Percentiles rank a stretch among this genome's conserved stretches.
phyloP scores from a whole-genome alignment of 2,113 vertebrate genomes.

The Varanus salvator region DNA sequence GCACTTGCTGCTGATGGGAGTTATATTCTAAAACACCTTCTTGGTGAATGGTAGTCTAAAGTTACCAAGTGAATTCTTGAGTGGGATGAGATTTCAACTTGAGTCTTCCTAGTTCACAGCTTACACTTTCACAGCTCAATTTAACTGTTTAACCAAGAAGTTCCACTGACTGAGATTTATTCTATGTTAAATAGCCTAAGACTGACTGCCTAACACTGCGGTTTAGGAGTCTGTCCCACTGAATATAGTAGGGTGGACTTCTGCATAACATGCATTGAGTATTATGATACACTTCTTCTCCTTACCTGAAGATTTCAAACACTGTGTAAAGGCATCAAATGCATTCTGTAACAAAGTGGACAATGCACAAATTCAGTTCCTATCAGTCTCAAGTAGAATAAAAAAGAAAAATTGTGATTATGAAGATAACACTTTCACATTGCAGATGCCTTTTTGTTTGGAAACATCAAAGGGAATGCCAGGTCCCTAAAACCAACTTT shows the following conservation, averaged over 20 bases:
- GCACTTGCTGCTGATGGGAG: too few relatives aligned
- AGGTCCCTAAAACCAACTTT: neutral
- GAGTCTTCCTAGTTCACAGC: neutral
- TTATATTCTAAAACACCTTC: too few relatives aligned
- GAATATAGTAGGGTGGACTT: neutral
- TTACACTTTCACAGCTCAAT: neutral
- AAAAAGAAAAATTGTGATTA: conserved; percentile 4
- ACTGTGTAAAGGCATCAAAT: neutral
- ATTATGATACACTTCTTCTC: neutral
- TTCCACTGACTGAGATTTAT: neutral
- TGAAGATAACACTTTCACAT: neutral
- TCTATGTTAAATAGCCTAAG: neutral
- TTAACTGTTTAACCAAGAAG: neutral
- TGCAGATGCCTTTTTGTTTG: neutral
- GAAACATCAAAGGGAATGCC: neutral
- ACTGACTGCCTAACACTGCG: neutral
- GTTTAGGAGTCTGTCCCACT: neutral
- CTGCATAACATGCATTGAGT: neutral
- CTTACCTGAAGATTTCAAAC: neutral
- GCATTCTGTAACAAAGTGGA: neutral
- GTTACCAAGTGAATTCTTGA: fast-evolving
- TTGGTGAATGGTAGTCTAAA: neutral
- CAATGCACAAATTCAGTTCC: neutral
- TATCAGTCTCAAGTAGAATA: neutral
- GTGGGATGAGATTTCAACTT: neutral